A percentile compares a stretch with the other conserved stretches of the same genome.
phyloP scores from a whole-genome alignment of 2,797 vertebrate species.

The Chloroceryle amazona region DNA sequence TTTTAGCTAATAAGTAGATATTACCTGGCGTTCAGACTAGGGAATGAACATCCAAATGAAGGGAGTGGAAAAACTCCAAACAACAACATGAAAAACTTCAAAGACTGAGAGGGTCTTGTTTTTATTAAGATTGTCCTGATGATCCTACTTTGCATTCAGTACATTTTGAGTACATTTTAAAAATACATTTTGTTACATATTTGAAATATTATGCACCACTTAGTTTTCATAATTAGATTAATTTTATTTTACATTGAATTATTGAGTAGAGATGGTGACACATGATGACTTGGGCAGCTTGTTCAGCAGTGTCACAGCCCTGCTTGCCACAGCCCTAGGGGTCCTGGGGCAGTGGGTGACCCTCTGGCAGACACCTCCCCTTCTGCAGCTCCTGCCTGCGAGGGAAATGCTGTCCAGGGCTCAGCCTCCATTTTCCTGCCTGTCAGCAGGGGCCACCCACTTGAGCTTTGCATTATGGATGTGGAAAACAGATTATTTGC shows the following conservation, averaged over 20 bases:
- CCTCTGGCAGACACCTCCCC: background rate
- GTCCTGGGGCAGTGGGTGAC: rapidly evolving
- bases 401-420: background rate
- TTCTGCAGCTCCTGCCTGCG: background rate
- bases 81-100: background rate
- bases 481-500: background rate
- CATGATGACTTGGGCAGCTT: rapidly evolving
- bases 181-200: background rate
- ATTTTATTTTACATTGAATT: rapidly evolving
- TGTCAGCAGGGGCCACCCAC: background rate
- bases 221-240: background rate
- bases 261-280: rapidly evolving
- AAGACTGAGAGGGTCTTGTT: rapidly evolving
- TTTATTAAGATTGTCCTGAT: background rate
- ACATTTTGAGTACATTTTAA: background rate
- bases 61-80: background rate
- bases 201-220: background rate
- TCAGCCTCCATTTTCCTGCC: background rate
- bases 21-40: background rate
- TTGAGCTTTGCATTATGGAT: background rate
- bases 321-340: rapidly evolving
- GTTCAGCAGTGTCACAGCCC: background rate
- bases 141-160: background rate
- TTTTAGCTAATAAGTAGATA: background rate
- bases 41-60: background rate